Percentiles rank a stretch among this genome's conserved stretches.
phyloP scores from a whole-genome alignment of 2,888 invertebrate species.

The Tachina fera region DNA sequence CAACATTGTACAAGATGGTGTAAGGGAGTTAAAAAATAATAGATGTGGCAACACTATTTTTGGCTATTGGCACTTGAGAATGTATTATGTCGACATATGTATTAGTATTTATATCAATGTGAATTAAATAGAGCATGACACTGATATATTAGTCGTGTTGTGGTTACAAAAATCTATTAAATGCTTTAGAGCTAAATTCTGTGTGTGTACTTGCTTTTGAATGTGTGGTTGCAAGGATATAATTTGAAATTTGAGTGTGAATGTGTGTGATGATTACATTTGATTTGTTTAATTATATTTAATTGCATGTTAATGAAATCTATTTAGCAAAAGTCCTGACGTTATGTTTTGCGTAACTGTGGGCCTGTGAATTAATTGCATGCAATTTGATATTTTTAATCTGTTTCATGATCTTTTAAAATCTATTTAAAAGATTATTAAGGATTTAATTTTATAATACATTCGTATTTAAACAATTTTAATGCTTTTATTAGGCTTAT shows the following conservation, averaged over 20 bases:
- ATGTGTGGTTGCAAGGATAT: not conserved
- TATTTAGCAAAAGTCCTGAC: conserved; percentile 11
- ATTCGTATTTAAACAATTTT: not conserved
- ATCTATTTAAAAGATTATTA: conserved; percentile 33
- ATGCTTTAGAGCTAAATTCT: not conserved
- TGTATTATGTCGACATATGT: not conserved
- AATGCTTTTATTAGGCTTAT: not conserved
- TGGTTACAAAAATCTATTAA: not conserved
- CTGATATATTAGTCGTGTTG: not conserved
- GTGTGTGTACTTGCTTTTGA: not conserved
- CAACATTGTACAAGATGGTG: not conserved
- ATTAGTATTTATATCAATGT: not conserved
- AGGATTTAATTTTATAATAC: not conserved
- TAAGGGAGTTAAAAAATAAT: not conserved
- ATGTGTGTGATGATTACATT: conserved; percentile 23
- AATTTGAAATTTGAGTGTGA: not conserved
- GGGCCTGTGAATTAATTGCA: conserved; percentile 5
- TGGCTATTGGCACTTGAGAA: not conserved
- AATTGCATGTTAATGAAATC: conserved; percentile 53
- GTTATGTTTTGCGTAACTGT: not conserved
- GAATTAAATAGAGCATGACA: not conserved
- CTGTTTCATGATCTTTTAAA: conserved; percentile 32
- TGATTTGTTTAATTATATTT: conserved; percentile 44
- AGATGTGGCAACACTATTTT: too few relatives aligned
- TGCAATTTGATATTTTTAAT: conserved; percentile 5